phyloP scores from a whole-genome alignment of 2,797 vertebrate genomes.

The Poeciliopsis turneri region DNA sequence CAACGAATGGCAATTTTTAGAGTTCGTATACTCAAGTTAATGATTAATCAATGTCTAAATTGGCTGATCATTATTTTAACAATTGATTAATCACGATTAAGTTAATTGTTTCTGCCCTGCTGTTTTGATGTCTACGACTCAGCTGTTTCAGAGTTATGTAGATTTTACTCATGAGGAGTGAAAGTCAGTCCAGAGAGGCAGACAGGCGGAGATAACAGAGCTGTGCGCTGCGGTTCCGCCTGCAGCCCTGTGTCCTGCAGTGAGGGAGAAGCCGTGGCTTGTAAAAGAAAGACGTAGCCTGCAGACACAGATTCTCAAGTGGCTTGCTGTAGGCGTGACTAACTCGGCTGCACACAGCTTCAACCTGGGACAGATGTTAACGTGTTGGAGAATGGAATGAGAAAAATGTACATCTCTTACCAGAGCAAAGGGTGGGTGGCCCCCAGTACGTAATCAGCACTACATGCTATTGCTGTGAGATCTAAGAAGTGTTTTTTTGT shows the following conservation, averaged over 20 bases:
- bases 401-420: slow-evolving; percentile 78
- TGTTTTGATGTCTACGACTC: background rate
- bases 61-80: too few species aligned
- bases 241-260: slow-evolving; percentile 47
- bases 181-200: background rate
- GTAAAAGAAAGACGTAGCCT: slow-evolving; percentile 52
- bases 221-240: slow-evolving; percentile 12
- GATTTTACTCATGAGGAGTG: slow-evolving; percentile 6
- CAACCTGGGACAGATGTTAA: slow-evolving; percentile 82
- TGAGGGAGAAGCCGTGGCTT: slow-evolving; percentile 44
- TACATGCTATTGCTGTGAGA: slow-evolving; percentile 52
- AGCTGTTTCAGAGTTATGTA: background rate
- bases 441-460: slow-evolving; percentile 17
- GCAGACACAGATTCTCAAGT: slow-evolving; percentile 61
- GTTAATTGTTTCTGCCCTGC: too few species aligned
- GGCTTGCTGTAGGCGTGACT: slow-evolving; percentile 59
- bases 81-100: too few species aligned
- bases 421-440: slow-evolving; percentile 69
- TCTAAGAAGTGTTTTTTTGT: slow-evolving; percentile 1
- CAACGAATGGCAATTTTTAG: too few species aligned
- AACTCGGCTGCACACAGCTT: slow-evolving; percentile 49
- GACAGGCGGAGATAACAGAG: slow-evolving; percentile 8
- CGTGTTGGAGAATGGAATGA: slow-evolving; percentile 81
- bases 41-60: too few species aligned
- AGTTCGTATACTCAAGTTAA: too few species aligned